These are phyloP conservation scores for Oreortyx pictus DNA, from an alignment of 2,797 vertebrate species.

Conservation along the genomic window DNA sequence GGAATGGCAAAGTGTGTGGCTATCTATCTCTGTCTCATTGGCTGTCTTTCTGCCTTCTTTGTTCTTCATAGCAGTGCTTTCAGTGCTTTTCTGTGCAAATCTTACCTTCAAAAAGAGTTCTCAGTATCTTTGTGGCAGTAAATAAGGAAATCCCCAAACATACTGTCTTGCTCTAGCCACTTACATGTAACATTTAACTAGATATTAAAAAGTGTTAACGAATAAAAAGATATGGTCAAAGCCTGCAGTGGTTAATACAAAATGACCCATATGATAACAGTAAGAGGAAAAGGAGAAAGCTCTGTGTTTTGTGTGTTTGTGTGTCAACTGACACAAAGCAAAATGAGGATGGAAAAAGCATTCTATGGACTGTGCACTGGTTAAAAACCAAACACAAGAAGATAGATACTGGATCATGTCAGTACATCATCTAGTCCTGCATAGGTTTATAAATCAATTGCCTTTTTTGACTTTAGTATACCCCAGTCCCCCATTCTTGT, in stretches of 20 bases:
- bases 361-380: not conserved
- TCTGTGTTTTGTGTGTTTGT: not conserved
- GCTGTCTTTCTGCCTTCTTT: not conserved
- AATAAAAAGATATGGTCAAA: not conserved
- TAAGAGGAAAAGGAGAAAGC: not conserved
- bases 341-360: conserved; percentile 8
- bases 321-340: not conserved
- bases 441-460: not conserved
- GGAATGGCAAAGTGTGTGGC: not conserved
- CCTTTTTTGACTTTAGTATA: not conserved
- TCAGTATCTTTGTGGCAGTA: not conserved
- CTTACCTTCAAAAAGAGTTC: not conserved
- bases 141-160: not conserved
- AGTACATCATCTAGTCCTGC: not conserved
- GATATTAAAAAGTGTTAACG: not conserved
- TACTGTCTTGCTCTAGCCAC: not conserved
- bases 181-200: not conserved
- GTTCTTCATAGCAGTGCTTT: not conserved
- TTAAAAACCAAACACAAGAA: conserved; percentile 12
- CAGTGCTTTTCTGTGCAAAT: not conserved
- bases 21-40: not conserved
- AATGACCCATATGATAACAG: not conserved
- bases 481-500: not conserved
- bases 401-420: not conserved
- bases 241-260: not conserved